Base-by-base conservation (phyloP, 2,113 vertebrate genomes). In the Scomber colias region DNA sequence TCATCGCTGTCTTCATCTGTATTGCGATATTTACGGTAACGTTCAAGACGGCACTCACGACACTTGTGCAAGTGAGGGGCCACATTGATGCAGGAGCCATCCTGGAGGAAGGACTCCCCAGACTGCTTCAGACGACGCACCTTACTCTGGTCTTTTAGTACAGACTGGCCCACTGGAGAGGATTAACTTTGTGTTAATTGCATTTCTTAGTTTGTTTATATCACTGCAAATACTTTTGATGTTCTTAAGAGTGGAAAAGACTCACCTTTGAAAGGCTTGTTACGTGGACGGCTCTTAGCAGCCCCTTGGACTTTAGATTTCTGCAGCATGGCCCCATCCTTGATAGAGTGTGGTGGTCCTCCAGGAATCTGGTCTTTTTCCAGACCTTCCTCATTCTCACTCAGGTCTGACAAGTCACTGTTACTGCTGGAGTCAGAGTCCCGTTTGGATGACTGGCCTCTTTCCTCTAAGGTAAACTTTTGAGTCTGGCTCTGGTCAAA, bases 11-110 rank as follows among this genome's bases (percentile, higher is more conserved):
- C 97, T 44, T 97, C 97, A 5, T 98, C 97, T 11, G 88, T 78
- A 31, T 27, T 89, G 57, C 98, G 97, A 87, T 97, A 97, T 89
- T 99, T 99, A 44, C 98, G 95, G 86, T 99, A 99, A 44, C 98
- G 96, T 86, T 99, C 98, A 84, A 99, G 92, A 24, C 98, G 97
- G 87, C 98, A 99, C 88, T 99, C 98, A 0, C 98, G 96, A 86
- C 98, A 99, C 92, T 99, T 99, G 92, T 99, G 98, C 90, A 99
- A 93, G 89, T 99, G 98, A 62, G 98, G 98, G 3, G 98, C 98
- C 60, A 99, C 98, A 0, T 98, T 99, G 93, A 99, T 99, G 88
- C 98, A 99, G 17, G 98, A 99, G 49, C 97, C 98, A 62, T 99
- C 98, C 89, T 99, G 98, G 54, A 99, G 95, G 92, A 99, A 99